Base-by-base conservation (phyloP, 2,113 vertebrate genomes). In the Apeltes quadracus region DNA sequence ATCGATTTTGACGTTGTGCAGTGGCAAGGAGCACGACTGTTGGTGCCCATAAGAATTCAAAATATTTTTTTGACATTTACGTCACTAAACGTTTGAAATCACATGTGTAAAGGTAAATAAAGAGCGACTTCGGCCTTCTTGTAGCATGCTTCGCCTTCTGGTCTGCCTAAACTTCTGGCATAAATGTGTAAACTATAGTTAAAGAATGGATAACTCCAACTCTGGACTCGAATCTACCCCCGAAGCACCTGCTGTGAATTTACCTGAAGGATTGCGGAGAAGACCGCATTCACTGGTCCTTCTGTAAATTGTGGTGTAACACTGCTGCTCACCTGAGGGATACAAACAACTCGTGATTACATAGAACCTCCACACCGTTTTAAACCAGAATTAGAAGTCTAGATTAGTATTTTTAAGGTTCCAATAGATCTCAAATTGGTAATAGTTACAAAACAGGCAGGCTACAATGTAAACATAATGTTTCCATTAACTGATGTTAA, bases 201-300 rank as follows among this genome's bases (percentile, higher is more conserved):
- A 39, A 11, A 18, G 68, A 69, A 46, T 2, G 5, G 20, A 32
- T 32, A 16, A 74, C 22, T 32, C 41, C 22, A 13, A 39, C 8
- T 8, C 32, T 44, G 34, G 13, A 7, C 10, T 43, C 2, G 3
- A 7, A 29, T 29, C 8, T 56, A 65, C n/a, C 56, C 53, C 10
- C 29, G n/a, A 58, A 78, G 71, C 66, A 32, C 23, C 3, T 9
- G 5, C 50, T 36, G 53, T 53, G 72, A 69, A 50, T 64, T 75
- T 94, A 96, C 96, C 95, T 97, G 96, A 86, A 96, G 94, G 82
- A 96, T 94, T 79, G 94, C 93, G 1, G 96, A 94, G 91, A 96
- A 96, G 85, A 96, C 96, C 58, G 95, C 94, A 71, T 94, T 95
- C 74, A 95, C 93, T 54, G 95, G 93, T 81, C 92, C 93, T 87